Evolutionary conservation across 2,888 invertebrate species (phyloP).

Genomic region (Agrenia bidenticulata): DNA sequence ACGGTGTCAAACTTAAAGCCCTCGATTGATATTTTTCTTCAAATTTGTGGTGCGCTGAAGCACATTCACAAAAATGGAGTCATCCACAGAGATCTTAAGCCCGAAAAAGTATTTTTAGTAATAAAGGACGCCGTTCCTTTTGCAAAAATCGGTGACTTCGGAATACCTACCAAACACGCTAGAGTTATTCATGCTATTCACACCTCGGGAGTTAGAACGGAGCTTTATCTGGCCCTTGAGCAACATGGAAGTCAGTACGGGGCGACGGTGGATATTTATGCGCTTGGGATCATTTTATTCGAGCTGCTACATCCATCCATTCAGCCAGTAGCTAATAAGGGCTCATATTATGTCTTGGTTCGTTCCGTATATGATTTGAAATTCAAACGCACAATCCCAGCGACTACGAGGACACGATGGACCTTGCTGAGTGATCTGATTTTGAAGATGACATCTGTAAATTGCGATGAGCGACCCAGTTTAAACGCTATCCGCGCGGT

Average conservation of each 20-base stretch:
- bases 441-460: conserved; percentile 3
- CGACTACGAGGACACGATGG: neutral
- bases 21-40: neutral
- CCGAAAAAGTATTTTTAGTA: neutral
- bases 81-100: conserved; percentile 1
- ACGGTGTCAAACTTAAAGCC: neutral
- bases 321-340: neutral
- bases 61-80: neutral
- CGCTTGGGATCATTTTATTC: conserved; percentile 8
- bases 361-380: neutral
- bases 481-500: neutral
- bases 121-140: neutral
- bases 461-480: neutral
- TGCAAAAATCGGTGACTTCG: conserved; percentile 8
- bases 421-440: neutral
- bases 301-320: conserved; percentile 2
- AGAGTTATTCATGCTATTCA: neutral
- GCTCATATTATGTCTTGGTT: neutral
- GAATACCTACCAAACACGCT: neutral
- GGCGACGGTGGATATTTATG: conserved; percentile 1
- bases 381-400: neutral
- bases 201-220: neutral
- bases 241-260: neutral
- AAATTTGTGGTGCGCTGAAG: neutral
- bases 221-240: conserved; percentile 5